phyloP scores from a whole-genome alignment of 2,113 vertebrate genomes.

The Silurus glanis region DNA sequence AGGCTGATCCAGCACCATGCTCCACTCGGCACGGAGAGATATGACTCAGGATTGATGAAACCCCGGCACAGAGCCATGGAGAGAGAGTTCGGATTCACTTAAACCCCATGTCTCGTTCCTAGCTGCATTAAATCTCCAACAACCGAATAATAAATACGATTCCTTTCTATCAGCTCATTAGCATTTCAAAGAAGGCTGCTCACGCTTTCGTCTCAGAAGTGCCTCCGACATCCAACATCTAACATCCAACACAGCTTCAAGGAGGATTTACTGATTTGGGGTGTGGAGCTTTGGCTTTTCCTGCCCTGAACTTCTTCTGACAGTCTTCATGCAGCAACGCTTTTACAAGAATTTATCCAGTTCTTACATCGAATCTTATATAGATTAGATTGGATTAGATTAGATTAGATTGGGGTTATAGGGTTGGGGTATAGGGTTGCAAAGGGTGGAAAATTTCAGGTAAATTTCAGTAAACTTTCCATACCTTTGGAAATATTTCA shows the following conservation, averaged over 20 bases:
- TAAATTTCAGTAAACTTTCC: too few relatives aligned
- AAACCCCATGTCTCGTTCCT: neutral
- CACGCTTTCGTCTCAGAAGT: neutral
- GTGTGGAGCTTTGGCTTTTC: neutral
- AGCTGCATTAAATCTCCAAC: neutral
- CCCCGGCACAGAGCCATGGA: neutral
- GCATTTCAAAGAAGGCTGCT: neutral
- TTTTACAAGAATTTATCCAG: neutral
- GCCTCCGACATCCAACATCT: neutral
- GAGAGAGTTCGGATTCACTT: constrained; percentile 9
- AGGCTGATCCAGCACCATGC: neutral
- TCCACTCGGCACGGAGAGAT: neutral
- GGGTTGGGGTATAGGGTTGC: too few relatives aligned
- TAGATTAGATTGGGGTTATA: too few relatives aligned
- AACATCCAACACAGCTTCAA: neutral
- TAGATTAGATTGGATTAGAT: too few relatives aligned
- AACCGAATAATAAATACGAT: constrained; percentile 8
- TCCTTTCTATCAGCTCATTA: constrained; percentile 10
- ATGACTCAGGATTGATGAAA: neutral
- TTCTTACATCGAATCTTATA: neutral
- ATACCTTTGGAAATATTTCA: too few relatives aligned
- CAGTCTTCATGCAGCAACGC: neutral
- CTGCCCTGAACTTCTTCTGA: constrained; percentile 36
- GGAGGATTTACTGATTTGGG: neutral
- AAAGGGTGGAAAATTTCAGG: too few relatives aligned